Evolutionary conservation across 2,113 vertebrate species (phyloP).

Genomic region (Scatophagus argus): DNA sequence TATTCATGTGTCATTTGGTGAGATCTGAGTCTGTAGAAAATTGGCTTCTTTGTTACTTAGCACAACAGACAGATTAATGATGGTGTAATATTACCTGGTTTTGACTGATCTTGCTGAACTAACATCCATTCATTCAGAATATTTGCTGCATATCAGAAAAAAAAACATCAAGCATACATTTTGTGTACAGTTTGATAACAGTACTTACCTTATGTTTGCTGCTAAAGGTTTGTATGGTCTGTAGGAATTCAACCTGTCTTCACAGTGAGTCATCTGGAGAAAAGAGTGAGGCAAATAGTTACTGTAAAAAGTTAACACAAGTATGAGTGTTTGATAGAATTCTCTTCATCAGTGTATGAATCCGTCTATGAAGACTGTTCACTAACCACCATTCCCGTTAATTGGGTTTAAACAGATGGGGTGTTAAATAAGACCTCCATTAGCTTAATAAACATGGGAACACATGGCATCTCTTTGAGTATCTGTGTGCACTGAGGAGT

Average conservation of each 20-base stretch:
- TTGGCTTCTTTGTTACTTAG: background rate
- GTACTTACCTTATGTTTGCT: background rate
- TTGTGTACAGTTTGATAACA: background rate
- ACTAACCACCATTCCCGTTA: background rate
- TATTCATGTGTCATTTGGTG: no score
- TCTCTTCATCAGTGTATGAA: background rate
- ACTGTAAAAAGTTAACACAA: background rate
- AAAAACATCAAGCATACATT: no score
- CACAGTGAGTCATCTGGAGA: background rate
- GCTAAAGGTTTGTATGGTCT: background rate
- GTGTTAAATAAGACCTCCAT: slow-evolving; percentile 50
- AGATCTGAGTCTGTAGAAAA: background rate
- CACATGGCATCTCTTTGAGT: slow-evolving; percentile 66
- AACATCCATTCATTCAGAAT: background rate
- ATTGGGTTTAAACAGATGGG: slow-evolving; percentile 57
- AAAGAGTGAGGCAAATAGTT: background rate
- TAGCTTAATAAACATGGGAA: slow-evolving; percentile 67
- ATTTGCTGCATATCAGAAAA: background rate
- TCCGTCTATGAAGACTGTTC: background rate
- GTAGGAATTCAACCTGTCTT: background rate
- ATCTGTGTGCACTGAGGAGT: slow-evolving; percentile 33
- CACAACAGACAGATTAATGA: background rate
- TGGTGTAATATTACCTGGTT: background rate
- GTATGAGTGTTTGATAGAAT: background rate
- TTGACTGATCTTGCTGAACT: background rate